Conservation (phyloP, 2,888 invertebrate genomes). For the Macrosiphum euphorbiae region DNA sequence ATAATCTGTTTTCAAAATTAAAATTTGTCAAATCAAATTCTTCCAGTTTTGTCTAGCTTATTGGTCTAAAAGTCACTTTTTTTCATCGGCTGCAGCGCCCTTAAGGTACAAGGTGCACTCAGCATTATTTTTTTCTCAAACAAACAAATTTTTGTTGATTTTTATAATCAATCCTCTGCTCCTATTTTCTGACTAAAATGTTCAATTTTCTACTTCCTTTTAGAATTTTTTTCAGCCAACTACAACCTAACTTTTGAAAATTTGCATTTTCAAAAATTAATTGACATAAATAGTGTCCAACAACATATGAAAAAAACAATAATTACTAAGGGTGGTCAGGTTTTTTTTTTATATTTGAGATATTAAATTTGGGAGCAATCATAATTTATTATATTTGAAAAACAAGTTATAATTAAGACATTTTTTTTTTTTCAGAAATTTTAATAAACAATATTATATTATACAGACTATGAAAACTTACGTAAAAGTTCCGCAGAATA, state of each 20-base stretch:
- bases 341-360: not conserved
- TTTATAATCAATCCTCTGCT: not conserved
- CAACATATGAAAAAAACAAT: not conserved
- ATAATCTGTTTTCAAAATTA: too few species aligned
- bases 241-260: not conserved
- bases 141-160: not conserved
- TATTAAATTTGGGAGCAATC: not conserved
- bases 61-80: too few species aligned
- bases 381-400: not conserved
- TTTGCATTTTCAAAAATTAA: not conserved
- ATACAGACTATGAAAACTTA: conserved; percentile 9
- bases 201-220: not conserved
- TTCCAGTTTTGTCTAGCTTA: too few species aligned
- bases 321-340: not conserved
- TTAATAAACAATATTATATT: not conserved
- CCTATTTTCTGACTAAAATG: not conserved
- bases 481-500: conserved; percentile 49
- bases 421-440: not conserved
- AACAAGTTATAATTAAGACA: not conserved
- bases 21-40: too few species aligned
- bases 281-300: not conserved
- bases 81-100: too few species aligned
- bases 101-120: not conserved
- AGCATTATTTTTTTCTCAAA: not conserved
- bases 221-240: not conserved